Conservation (phyloP, 2,888 invertebrate species). For the Eudasyphora cyanicolor region DNA sequence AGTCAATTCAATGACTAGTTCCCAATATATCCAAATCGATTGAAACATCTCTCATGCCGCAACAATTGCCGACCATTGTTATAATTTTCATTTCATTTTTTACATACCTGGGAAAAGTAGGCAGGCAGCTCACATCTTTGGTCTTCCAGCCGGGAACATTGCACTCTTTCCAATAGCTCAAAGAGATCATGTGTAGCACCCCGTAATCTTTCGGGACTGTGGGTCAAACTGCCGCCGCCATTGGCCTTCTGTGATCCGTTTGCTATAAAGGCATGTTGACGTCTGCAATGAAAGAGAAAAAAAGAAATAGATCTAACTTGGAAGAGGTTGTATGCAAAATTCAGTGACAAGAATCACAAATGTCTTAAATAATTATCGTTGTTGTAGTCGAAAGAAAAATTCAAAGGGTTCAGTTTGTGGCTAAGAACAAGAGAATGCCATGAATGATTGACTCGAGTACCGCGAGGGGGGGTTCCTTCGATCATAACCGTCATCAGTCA, state of each 20-base stretch:
- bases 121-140: constrained; percentile 97
- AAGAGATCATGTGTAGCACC: constrained; percentile 88
- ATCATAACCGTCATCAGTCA: not conserved
- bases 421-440: no score
- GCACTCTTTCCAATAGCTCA: constrained; percentile 95
- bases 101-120: constrained; percentile 92
- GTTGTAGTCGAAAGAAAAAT: not conserved
- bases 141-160: constrained; percentile 96
- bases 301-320: not conserved
- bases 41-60: no score
- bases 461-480: not conserved
- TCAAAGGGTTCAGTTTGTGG: not conserved
- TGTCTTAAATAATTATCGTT: not conserved
- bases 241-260: constrained; percentile 71
- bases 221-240: constrained; percentile 73
- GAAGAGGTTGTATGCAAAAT: not conserved
- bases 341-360: not conserved
- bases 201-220: constrained; percentile 80
- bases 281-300: constrained; percentile 81
- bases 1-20: no score
- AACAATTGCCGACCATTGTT: no score
- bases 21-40: no score
- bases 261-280: constrained; percentile 83
- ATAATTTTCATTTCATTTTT: no score
- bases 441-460: not conserved